Conservation (phyloP, 1,140 invertebrate genomes). For the Lerema accius region DNA sequence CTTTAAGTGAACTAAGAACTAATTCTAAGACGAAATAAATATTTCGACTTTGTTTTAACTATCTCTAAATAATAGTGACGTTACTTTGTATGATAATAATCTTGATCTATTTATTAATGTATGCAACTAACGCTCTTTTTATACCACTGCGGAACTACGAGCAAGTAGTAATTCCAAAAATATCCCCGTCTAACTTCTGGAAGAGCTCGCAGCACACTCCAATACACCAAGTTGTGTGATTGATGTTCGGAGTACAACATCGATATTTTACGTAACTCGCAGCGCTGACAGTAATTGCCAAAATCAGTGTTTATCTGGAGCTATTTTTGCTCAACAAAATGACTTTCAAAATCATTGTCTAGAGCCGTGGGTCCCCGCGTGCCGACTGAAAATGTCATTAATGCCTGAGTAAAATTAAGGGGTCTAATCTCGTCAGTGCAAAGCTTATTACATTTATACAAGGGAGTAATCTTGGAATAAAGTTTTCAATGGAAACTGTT, state of each 20-base stretch:
- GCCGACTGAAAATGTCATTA: conserved; percentile 80
- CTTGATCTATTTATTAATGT: no score
- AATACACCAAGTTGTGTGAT: neutral
- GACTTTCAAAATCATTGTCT: conserved; percentile 80
- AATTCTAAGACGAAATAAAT: no score
- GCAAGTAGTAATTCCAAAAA: no score
- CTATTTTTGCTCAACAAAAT: conserved; percentile 71
- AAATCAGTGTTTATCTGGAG: conserved; percentile 42
- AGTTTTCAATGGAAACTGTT: conserved; percentile 81
- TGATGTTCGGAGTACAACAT: neutral
- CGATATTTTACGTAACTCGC: conserved; percentile 2
- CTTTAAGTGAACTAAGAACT: no score
- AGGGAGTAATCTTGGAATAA: conserved; percentile 81
- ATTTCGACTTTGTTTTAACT: no score
- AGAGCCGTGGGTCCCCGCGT: conserved; percentile 66
- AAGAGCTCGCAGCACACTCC: no score
- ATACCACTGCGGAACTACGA: no score
- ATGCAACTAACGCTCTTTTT: no score
- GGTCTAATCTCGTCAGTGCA: conserved; percentile 79
- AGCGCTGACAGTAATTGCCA: conserved; percentile 29
- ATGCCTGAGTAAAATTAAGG: conserved; percentile 79
- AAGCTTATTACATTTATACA: conserved; percentile 82
- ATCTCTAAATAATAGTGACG: no score
- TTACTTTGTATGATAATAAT: no score
- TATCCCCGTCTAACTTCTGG: no score